A percentile compares a stretch with the other conserved stretches of the same genome.
phyloP scores from a whole-genome alignment of 2,888 invertebrate genomes.

The Malacosoma neustria region DNA sequence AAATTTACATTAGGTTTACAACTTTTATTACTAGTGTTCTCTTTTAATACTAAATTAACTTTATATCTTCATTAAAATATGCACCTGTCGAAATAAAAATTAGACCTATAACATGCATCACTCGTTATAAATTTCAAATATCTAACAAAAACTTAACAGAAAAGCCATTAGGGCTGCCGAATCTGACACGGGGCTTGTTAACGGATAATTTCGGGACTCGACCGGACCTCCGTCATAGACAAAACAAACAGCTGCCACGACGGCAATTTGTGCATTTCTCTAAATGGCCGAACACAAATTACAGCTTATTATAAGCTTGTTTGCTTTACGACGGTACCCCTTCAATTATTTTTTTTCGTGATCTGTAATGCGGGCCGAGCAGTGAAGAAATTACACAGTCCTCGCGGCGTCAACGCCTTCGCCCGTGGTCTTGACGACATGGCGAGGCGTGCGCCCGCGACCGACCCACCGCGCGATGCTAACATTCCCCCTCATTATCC shows the following conservation, averaged over 20 bases:
- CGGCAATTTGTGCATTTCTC: constrained; percentile 72
- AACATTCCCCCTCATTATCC: constrained; percentile 23
- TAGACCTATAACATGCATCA: constrained; percentile 54
- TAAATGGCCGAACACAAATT: constrained; percentile 74
- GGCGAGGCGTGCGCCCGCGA: constrained; percentile 22
- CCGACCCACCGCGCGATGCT: constrained; percentile 21
- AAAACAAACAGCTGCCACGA: constrained; percentile 72
- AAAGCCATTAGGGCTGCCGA: constrained; percentile 74
- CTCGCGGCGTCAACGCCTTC: constrained; percentile 58
- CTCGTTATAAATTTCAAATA: constrained; percentile 65
- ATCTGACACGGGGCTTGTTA: constrained; percentile 74
- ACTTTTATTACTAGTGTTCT: too few relatives aligned
- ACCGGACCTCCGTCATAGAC: constrained; percentile 73
- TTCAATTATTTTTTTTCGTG: constrained; percentile 71
- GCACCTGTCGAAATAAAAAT: constrained; percentile 59
- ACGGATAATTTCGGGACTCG: constrained; percentile 65
- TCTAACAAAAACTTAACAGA: constrained; percentile 70
- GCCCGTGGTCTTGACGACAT: constrained; percentile 25
- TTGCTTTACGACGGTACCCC: constrained; percentile 74
- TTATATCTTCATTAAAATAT: constrained; percentile 42
- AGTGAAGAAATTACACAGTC: constrained; percentile 70
- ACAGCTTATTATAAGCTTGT: constrained; percentile 75
- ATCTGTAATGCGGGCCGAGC: constrained; percentile 68
- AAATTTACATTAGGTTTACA: too few relatives aligned
- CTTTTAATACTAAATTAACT: too few relatives aligned